These are phyloP conservation scores for Epirrhoe alternata DNA, from an alignment of 2,888 invertebrate genomes.

Conservation along the genomic window DNA sequence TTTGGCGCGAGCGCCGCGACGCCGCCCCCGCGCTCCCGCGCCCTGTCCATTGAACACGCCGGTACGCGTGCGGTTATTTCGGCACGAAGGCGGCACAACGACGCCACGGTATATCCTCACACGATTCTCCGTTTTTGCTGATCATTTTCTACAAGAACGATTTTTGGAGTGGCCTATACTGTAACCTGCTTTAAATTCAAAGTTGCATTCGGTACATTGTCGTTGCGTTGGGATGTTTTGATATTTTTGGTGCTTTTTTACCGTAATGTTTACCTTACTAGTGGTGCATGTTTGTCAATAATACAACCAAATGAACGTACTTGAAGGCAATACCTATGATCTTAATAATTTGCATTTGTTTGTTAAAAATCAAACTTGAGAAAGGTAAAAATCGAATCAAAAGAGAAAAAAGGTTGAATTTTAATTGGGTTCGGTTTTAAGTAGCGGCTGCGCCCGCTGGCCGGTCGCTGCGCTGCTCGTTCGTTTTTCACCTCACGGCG, in stretches of 20 bases:
- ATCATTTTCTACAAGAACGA: slow-evolving; percentile 4
- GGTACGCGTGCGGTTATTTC: slow-evolving; percentile 79
- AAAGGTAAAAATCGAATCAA: slow-evolving; percentile 28
- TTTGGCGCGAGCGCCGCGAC: slow-evolving; percentile 83
- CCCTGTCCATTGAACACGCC: slow-evolving; percentile 77
- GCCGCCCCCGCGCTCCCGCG: slow-evolving; percentile 70
- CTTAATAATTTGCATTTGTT: slow-evolving; percentile 1
- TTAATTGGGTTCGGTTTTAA: slow-evolving; percentile 67
- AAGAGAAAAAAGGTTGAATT: slow-evolving; percentile 56
- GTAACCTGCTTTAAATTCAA: not conserved
- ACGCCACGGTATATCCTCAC: slow-evolving; percentile 61
- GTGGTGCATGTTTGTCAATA: not conserved
- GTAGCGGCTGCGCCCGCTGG: slow-evolving; percentile 43
- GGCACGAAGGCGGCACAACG: slow-evolving; percentile 69
- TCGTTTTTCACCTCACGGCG: slow-evolving; percentile 71
- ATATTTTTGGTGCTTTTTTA: not conserved
- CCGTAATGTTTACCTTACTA: not conserved
- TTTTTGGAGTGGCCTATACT: slow-evolving; percentile 2
- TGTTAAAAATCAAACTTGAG: slow-evolving; percentile 21
- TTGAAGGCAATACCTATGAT: not conserved
- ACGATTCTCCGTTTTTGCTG: slow-evolving; percentile 42
- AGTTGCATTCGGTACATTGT: not conserved
- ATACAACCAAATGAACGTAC: not conserved
- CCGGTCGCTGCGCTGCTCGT: slow-evolving; percentile 45
- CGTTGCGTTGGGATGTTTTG: not conserved